phyloP scores from a whole-genome alignment of 2,888 invertebrate species.

The Ernsta delagoae region DNA sequence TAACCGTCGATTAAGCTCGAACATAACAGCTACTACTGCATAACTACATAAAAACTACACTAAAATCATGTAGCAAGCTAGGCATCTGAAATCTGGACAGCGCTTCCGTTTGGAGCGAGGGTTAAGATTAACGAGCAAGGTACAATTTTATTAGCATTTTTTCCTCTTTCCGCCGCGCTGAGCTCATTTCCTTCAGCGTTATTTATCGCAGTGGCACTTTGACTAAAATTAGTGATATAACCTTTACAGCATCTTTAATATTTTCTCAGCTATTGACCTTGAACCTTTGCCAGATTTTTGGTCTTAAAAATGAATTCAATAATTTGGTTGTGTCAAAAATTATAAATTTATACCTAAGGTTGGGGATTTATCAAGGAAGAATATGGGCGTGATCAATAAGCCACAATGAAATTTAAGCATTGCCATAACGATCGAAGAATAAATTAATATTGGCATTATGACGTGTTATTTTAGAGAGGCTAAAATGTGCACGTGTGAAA shows the following conservation, averaged over 20 bases:
- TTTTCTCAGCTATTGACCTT: neutral
- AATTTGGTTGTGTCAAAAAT: neutral
- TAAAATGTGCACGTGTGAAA: no score
- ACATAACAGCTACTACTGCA: neutral
- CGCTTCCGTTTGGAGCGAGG: conserved; percentile 57
- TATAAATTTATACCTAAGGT: no score
- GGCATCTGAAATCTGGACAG: conserved; percentile 63
- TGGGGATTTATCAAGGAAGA: no score
- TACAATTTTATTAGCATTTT: conserved; percentile 82
- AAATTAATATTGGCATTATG: no score
- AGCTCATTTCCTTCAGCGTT: conserved; percentile 76
- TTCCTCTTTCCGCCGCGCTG: conserved; percentile 73
- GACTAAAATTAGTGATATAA: conserved; percentile 75
- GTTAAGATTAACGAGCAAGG: conserved; percentile 77
- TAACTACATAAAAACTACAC: neutral
- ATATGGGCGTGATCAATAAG: no score
- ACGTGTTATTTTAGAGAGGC: no score
- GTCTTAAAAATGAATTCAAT: neutral
- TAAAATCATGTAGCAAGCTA: conserved; percentile 18
- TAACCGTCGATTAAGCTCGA: no score
- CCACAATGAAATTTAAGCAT: no score
- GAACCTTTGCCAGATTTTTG: neutral
- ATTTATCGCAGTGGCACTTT: conserved; percentile 71
- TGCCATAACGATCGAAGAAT: no score
- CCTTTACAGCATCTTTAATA: conserved; percentile 46